phyloP scores from a whole-genome alignment of 2,113 vertebrate species.

The Trichomycterus rosablanca region DNA sequence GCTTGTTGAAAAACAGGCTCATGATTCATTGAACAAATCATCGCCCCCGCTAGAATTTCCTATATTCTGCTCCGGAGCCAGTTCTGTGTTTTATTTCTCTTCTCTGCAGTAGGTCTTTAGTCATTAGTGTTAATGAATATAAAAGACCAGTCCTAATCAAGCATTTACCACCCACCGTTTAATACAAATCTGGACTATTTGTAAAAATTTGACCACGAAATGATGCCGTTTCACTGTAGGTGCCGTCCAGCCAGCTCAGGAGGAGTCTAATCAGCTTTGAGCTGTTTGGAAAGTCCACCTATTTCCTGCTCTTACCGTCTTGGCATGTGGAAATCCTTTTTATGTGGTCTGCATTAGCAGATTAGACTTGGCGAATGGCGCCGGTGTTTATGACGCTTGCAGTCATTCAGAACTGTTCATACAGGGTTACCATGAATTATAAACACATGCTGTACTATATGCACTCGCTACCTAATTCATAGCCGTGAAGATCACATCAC shows the following conservation, averaged over 20 bases:
- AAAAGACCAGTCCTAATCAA: conserved; percentile 11
- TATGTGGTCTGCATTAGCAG: too few relatives aligned
- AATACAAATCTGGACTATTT: conserved; percentile 2
- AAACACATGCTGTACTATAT: too few relatives aligned
- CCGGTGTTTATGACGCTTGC: too few relatives aligned
- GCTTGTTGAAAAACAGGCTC: too few relatives aligned
- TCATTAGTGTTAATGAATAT: conserved; percentile 19
- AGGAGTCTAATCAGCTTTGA: conserved; percentile 26
- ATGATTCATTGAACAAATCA: too few relatives aligned
- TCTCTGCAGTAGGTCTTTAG: conserved; percentile 14
- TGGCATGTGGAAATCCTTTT: background rate
- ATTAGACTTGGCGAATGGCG: too few relatives aligned
- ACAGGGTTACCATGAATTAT: too few relatives aligned
- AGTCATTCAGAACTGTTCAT: too few relatives aligned
- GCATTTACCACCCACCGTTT: background rate
- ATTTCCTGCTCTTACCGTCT: background rate
- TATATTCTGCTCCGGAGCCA: too few relatives aligned
- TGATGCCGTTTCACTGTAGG: background rate
- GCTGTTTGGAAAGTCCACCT: conserved; percentile 18
- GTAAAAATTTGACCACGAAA: background rate
- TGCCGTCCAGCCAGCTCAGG: conserved; percentile 24
- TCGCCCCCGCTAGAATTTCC: too few relatives aligned
- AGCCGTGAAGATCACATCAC: too few relatives aligned
- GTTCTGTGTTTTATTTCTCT: background rate
- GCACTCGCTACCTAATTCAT: too few relatives aligned